Base-by-base conservation (phyloP, 1,140 invertebrate genomes). In the Sitophilus oryzae region DNA sequence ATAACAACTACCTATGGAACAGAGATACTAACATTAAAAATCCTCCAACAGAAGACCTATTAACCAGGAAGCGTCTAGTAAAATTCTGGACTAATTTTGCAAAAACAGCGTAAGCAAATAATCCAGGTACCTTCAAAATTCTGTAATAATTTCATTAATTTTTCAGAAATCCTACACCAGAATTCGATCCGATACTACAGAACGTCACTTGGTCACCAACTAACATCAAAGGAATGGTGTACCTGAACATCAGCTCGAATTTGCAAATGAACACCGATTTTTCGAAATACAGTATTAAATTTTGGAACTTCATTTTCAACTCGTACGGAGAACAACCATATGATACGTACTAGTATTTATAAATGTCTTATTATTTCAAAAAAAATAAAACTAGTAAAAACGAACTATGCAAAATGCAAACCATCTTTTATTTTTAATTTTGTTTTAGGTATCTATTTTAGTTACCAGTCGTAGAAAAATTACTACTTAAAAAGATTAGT, bases 161-260 rank as follows among this genome's bases (percentile, higher is more conserved):
- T 49, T 49, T 49, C n/a, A 49, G 46, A n/a, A 49, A 50, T 10
- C 48, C 48, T 2, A 50, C 48, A 2, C 48, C 48, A 16, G 21
- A n/a, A 14, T 1, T 21, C 15, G 48, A 50, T 18, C 16, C 11
- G 3, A 8, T 50, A 40, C 18, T 50, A 18, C 20, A 50, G 41
- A 40, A 50, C 21, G 37, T 50, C 16, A 50, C 38, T 14, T 50
- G 48, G 48, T 14, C 48, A 1, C 22, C 22, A 2, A 23, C 36
- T 20, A 50, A 50, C 15, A 38, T 41, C 18, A 21, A 21, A 40
- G 10, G 20, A 4, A 50, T 50, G 36, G 16, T 41, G 8, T 50
- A 50, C 15, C 16, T 50, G 14, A 41, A 50, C 36, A 50, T 50
- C 3, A 25, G 14, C 15, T 3, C n/a, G 5, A 40, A 22, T 16